Percentiles rank a stretch among this genome's conserved stretches.
phyloP scores from a whole-genome alignment of 2,797 vertebrate species.

The Megalops cyprinoides region DNA sequence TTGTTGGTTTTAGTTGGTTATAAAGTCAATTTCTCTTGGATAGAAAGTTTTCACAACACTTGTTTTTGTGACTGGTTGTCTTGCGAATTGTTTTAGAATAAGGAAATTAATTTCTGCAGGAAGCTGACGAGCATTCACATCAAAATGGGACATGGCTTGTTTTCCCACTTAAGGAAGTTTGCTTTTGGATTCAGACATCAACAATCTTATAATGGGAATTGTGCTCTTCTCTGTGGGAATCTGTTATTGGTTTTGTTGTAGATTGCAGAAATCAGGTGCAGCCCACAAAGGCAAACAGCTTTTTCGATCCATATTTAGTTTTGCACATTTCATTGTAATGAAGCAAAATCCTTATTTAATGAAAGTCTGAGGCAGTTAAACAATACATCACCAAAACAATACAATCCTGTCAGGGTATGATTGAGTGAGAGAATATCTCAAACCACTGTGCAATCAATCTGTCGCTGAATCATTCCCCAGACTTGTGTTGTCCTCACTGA shows the following conservation, averaged over 20 bases:
- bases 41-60: too few relatives aligned
- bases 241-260: conserved; percentile 21
- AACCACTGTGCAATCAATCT: conserved; percentile 35
- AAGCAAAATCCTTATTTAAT: conserved; percentile 35
- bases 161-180: conserved; percentile 26
- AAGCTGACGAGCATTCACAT: conserved; percentile 26
- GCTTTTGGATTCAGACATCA: conserved; percentile 31
- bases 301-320: conserved; percentile 30
- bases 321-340: conserved; percentile 31
- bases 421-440: conserved; percentile 38
- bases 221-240: conserved; percentile 28
- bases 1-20: not conserved
- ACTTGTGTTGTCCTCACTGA: not conserved
- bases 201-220: conserved; percentile 35
- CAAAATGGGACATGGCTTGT: conserved; percentile 24
- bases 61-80: not conserved
- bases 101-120: conserved; percentile 37
- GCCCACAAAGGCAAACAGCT: conserved; percentile 39
- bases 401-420: conserved; percentile 29
- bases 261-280: conserved; percentile 30
- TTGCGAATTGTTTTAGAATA: conserved; percentile 22
- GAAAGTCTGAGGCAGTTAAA: conserved; percentile 34
- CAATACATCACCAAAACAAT: conserved; percentile 35
- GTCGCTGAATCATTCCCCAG: not conserved
- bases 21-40: not conserved